Evolutionary conservation across 2,888 invertebrate species (phyloP).

Genomic region (Tenthredo mesomela): DNA sequence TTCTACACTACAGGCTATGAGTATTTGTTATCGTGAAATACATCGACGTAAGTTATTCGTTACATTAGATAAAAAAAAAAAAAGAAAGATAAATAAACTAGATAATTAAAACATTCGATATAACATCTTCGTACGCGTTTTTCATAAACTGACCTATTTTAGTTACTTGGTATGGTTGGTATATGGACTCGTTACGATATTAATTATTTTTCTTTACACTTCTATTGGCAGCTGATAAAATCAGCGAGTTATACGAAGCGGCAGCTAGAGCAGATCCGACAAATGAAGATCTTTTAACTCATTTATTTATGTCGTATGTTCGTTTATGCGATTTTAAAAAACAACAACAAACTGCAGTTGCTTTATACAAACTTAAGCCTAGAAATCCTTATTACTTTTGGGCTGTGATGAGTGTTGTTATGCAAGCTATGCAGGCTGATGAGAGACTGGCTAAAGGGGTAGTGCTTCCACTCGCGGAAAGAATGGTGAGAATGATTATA

Average conservation of each 20-base stretch:
- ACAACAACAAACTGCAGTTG: slow-evolving; percentile 94
- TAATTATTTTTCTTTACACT: background rate
- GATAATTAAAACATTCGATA: too few species aligned
- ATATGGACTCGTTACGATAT: background rate
- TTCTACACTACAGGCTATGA: slow-evolving; percentile 96
- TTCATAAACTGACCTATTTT: background rate
- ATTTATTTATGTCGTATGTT: slow-evolving; percentile 97
- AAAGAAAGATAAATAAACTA: too few species aligned
- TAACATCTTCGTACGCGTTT: background rate
- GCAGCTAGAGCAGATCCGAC: slow-evolving; percentile 91
- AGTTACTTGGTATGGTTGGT: background rate
- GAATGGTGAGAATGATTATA: slow-evolving; percentile 88
- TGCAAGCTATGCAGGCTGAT: slow-evolving; percentile 85
- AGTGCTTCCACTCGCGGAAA: slow-evolving; percentile 92
- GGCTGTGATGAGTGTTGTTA: slow-evolving; percentile 97
- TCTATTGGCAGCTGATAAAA: slow-evolving; percentile 87
- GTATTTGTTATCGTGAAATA: slow-evolving; percentile 95
- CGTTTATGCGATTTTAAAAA: slow-evolving; percentile 93
- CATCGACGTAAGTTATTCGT: slow-evolving; percentile 87
- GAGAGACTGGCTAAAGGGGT: slow-evolving; percentile 81
- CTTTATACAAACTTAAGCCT: slow-evolving; percentile 93
- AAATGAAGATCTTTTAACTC: slow-evolving; percentile 95
- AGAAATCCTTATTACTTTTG: slow-evolving; percentile 99
- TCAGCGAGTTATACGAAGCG: slow-evolving; percentile 93
- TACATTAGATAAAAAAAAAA: background rate